Evolutionary conservation across 2,888 invertebrate species (phyloP).

Genomic region (Nasonia oneida): DNA sequence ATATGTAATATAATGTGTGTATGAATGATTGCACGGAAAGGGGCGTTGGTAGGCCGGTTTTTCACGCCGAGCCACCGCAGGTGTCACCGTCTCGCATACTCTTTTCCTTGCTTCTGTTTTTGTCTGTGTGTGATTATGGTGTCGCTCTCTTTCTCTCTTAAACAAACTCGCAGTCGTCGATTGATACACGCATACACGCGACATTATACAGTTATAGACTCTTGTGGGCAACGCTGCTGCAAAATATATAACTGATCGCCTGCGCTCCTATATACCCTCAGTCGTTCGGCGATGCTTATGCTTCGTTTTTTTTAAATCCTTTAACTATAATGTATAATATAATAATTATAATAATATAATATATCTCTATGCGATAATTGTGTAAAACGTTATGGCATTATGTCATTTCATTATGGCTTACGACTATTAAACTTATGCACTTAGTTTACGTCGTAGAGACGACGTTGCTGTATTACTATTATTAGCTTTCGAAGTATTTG

Average conservation of each 20-base stretch:
- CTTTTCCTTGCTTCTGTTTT: neutral
- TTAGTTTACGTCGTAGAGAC: conserved; percentile 14
- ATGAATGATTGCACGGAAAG: conserved; percentile 60
- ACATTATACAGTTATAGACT: conserved; percentile 66
- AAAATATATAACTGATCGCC: conserved; percentile 43
- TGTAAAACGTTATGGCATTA: conserved; percentile 77
- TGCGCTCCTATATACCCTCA: conserved; percentile 63
- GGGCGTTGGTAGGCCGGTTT: conserved; percentile 15
- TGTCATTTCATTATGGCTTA: conserved; percentile 78
- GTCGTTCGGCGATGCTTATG: conserved; percentile 68
- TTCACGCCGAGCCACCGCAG: neutral
- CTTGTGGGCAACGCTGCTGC: conserved; percentile 70
- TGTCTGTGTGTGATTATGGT: neutral
- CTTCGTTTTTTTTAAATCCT: neutral
- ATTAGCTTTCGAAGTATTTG: neutral
- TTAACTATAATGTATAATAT: conserved; percentile 13
- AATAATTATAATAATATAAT: conserved; percentile 12
- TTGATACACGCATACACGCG: conserved; percentile 66
- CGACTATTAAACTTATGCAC: conserved; percentile 66
- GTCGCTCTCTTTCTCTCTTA: neutral
- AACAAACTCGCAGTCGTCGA: conserved; percentile 57
- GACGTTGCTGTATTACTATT: neutral
- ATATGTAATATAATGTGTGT: conserved; percentile 3
- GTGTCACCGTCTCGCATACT: conserved; percentile 3
- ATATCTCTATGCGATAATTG: conserved; percentile 64